phyloP scores from a whole-genome alignment of 2,113 vertebrate species.

The Steatornis caripensis region DNA sequence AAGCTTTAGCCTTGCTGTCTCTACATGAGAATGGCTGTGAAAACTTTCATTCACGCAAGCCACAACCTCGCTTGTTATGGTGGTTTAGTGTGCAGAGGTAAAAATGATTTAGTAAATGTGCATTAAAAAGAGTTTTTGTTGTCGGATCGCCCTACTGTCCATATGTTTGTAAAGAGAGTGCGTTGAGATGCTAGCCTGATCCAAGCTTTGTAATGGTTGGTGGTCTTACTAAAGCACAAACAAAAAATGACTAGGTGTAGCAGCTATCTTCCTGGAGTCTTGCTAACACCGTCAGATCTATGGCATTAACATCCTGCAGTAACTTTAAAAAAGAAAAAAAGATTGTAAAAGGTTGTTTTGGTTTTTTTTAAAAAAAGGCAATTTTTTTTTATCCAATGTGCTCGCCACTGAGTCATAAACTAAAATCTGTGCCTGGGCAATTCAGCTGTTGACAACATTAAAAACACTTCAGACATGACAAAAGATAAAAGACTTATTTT shows the following conservation, averaged over 20 bases:
- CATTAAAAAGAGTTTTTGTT: neutral
- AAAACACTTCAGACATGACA: neutral
- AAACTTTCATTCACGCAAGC: neutral
- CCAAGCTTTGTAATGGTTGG: neutral
- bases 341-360: neutral
- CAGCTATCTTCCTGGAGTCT: neutral
- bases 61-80: neutral
- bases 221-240: neutral
- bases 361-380: neutral
- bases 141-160: neutral
- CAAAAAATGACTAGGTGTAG: neutral
- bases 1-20: neutral
- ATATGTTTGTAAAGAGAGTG: neutral
- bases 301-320: neutral
- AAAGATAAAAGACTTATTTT: neutral
- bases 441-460: neutral
- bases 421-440: neutral
- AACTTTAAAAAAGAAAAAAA: neutral
- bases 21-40: fast-evolving
- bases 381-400: neutral
- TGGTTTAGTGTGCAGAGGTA: neutral
- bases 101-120: neutral
- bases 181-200: neutral
- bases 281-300: neutral
- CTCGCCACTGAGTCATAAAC: neutral